Conservation (phyloP, 2,797 vertebrate genomes). For the Pseudochromis fuscus region DNA sequence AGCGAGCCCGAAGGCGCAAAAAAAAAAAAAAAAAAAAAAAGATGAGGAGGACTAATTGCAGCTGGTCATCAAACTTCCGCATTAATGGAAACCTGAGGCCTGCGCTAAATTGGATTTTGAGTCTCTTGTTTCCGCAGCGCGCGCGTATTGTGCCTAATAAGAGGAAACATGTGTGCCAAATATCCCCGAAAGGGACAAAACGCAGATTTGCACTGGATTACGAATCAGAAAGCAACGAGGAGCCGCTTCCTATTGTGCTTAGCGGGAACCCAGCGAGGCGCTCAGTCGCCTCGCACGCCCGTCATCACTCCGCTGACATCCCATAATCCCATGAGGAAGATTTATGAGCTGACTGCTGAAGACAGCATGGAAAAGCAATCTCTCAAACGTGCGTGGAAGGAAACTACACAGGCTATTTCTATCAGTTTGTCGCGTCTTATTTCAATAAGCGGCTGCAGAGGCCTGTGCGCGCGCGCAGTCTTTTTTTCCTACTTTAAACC, state of each 20-base stretch:
- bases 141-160: conserved; percentile 74
- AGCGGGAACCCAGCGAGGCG: conserved; percentile 22
- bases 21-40: no score
- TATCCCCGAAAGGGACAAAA: conserved; percentile 64
- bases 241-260: conserved; percentile 61
- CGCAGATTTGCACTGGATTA: conserved; percentile 70
- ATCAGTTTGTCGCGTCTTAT: conserved; percentile 9
- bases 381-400: conserved; percentile 12
- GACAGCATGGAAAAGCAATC: conserved; percentile 52
- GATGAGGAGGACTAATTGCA: conserved; percentile 79
- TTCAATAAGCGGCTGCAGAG: conserved; percentile 15
- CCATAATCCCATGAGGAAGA: conserved; percentile 62
- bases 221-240: conserved; percentile 57
- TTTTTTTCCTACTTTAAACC: conserved; percentile 7
- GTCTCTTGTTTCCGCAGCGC: conserved; percentile 76
- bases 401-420: conserved; percentile 24
- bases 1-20: conserved; percentile 70
- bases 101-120: conserved; percentile 76
- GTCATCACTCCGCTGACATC: conserved; percentile 55
- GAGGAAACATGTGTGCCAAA: conserved; percentile 83
- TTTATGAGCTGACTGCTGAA: conserved; percentile 59
- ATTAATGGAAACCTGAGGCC: conserved; percentile 82
- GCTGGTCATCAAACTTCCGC: conserved; percentile 82
- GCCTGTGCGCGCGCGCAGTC: conserved; percentile 1
- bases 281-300: conserved; percentile 22